These are phyloP conservation scores for Coregonus ussuriensis DNA, from an alignment of 2,797 vertebrate species.

Conservation along the genomic window DNA sequence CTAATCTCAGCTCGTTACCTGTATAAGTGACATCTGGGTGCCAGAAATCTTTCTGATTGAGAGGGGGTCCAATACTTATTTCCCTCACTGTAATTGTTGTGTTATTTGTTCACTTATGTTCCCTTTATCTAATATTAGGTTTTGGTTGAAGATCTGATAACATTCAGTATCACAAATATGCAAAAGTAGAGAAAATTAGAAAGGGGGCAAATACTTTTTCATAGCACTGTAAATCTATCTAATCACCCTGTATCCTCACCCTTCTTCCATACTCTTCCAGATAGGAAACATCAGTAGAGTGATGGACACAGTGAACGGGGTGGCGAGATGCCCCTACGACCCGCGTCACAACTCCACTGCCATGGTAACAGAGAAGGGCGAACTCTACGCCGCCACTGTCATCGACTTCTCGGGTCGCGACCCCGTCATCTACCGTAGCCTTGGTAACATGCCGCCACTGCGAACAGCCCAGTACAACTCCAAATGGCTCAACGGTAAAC, in stretches of 20 bases:
- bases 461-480: constrained; percentile 97
- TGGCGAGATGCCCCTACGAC: constrained; percentile 94
- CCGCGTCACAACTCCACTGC: constrained; percentile 96
- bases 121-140: no score
- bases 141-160: no score
- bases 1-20: no score
- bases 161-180: no score
- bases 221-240: no score
- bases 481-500: constrained; percentile 92
- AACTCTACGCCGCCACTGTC: constrained; percentile 92
- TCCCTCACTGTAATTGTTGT: no score
- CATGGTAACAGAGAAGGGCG: constrained; percentile 86
- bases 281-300: constrained; percentile 82
- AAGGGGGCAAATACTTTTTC: no score
- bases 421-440: constrained; percentile 93
- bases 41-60: no score
- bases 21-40: no score
- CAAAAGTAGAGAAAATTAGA: no score
- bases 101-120: no score
- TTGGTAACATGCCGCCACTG: constrained; percentile 88
- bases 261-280: constrained; percentile 56
- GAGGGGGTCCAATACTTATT: no score
- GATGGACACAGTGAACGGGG: constrained; percentile 90
- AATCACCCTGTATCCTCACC: not conserved
- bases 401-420: constrained; percentile 96